A percentile compares a stretch with the other conserved stretches of the same genome.
Evolutionary conservation across 2,113 vertebrate genomes (phyloP).

Genomic region (Glaucidium brasilianum): DNA sequence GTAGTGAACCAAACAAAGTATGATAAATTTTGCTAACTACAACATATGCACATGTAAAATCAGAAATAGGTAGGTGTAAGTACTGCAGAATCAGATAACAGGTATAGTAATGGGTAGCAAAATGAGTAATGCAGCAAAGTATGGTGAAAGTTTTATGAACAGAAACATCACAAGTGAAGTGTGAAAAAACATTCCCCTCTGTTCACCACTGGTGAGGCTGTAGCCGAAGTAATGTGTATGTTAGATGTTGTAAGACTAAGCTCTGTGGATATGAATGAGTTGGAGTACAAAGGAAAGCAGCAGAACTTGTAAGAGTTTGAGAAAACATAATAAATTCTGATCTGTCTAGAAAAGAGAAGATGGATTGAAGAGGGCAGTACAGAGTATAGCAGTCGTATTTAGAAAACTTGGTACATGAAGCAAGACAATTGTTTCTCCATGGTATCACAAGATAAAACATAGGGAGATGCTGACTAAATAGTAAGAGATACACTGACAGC

Average conservation of each 20-base stretch:
- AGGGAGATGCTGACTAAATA: background rate
- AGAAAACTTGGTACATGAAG: background rate
- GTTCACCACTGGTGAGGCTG: background rate
- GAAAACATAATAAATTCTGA: background rate
- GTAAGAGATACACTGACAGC: background rate
- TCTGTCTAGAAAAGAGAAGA: background rate
- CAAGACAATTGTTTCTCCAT: background rate
- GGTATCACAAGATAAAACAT: background rate
- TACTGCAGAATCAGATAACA: background rate
- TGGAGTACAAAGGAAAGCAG: background rate
- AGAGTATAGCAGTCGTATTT: background rate
- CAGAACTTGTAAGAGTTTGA: background rate
- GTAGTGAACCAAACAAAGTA: background rate
- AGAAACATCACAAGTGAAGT: background rate
- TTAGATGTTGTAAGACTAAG: background rate
- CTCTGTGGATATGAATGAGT: accelerated
- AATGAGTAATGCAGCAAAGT: background rate
- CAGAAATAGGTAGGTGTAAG: background rate
- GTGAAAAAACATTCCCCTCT: background rate
- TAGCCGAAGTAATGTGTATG: accelerated
- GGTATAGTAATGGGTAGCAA: background rate
- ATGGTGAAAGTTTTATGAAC: background rate
- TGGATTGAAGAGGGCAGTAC: background rate
- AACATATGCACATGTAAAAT: background rate
- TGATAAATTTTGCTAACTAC: background rate